phyloP scores from a whole-genome alignment of 2,888 invertebrate genomes.

The Lasioglossum morio region DNA sequence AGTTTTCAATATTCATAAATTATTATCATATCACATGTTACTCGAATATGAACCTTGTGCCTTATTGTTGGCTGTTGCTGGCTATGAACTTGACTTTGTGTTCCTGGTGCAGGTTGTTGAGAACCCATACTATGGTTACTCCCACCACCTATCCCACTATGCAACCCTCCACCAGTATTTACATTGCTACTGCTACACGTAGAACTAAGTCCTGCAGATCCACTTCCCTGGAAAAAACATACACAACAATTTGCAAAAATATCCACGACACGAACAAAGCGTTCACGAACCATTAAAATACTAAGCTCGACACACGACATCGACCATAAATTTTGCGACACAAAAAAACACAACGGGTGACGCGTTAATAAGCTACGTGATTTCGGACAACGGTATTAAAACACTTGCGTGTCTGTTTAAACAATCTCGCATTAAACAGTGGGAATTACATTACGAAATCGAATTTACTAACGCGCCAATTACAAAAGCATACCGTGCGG shows the following conservation, averaged over 20 bases:
- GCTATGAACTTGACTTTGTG: slow-evolving; percentile 80
- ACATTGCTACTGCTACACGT: slow-evolving; percentile 80
- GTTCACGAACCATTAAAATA: background rate
- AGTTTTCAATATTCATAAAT: slow-evolving; percentile 17
- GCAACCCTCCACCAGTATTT: slow-evolving; percentile 74
- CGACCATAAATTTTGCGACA: background rate
- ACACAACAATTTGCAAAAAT: slow-evolving; percentile 32
- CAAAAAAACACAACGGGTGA: background rate
- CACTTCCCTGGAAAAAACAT: slow-evolving; percentile 62
- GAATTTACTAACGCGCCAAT: slow-evolving; percentile 44
- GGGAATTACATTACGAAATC: slow-evolving; percentile 15
- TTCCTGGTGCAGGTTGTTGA: slow-evolving; percentile 79
- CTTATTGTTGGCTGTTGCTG: slow-evolving; percentile 80
- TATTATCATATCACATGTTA: slow-evolving; percentile 18
- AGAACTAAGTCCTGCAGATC: slow-evolving; percentile 74
- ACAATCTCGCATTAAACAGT: background rate
- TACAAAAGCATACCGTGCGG: slow-evolving; percentile 37
- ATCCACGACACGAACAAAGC: background rate
- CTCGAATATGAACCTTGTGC: slow-evolving; percentile 76
- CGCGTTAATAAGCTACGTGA: background rate
- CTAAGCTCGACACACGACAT: background rate
- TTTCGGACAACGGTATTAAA: background rate
- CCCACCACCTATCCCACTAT: slow-evolving; percentile 75
- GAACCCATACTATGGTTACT: slow-evolving; percentile 80
- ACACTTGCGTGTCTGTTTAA: background rate